Evolutionary conservation across 2,113 vertebrate species (phyloP).

Genomic region (Psilopsiagon aymara): DNA sequence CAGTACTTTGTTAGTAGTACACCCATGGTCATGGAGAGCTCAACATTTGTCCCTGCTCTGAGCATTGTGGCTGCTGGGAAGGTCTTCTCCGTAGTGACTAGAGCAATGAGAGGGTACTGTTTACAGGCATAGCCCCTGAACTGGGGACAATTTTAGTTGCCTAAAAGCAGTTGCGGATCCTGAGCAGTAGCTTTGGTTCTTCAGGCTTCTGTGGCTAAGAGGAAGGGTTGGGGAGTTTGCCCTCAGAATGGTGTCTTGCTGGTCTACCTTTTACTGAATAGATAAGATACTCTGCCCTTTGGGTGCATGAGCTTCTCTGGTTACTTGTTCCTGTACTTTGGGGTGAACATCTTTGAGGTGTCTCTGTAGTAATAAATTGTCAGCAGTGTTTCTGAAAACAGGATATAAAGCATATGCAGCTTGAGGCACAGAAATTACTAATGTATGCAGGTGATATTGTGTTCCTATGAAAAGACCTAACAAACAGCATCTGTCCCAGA

Average conservation of each 20-base stretch:
- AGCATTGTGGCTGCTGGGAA: not conserved
- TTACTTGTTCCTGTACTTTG: not conserved
- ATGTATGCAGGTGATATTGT: slow-evolving; percentile 29
- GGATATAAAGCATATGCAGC: not conserved
- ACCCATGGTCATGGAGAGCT: too few species aligned
- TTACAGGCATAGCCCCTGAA: not conserved
- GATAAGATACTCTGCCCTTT: not conserved
- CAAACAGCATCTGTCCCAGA: slow-evolving; percentile 39
- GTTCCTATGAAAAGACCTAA: slow-evolving; percentile 16
- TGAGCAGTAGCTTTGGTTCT: not conserved
- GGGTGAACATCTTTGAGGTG: not conserved
- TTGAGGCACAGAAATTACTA: slow-evolving; percentile 22
- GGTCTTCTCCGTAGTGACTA: not conserved
- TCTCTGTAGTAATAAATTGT: not conserved
- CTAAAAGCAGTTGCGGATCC: not conserved
- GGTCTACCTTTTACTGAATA: not conserved
- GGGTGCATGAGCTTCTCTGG: not conserved
- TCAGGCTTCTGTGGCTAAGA: not conserved
- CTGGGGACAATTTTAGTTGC: not conserved
- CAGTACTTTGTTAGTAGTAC: not conserved
- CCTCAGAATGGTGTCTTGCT: not conserved
- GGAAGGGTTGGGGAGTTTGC: not conserved
- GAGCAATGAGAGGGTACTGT: not conserved
- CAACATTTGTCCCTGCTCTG: accelerated
- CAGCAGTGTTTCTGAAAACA: not conserved